These are phyloP conservation scores for Synchiropus splendidus DNA, from an alignment of 2,113 vertebrate species.

Conservation along the genomic window DNA sequence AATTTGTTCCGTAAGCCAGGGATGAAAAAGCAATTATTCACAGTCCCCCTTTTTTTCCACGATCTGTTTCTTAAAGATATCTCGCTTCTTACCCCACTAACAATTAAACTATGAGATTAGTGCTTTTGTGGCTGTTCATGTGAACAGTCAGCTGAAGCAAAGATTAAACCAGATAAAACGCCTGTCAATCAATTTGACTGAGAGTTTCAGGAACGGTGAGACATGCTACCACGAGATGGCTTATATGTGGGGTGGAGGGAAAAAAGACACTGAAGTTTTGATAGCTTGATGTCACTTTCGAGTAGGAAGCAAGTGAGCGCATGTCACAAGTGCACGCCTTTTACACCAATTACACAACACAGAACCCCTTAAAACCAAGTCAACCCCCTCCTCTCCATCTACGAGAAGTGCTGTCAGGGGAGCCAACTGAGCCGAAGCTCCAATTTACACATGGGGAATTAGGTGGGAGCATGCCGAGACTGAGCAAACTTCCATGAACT, in stretches of 20 bases:
- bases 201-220: constrained; percentile 15
- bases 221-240: constrained; percentile 1
- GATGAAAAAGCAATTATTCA: constrained; percentile 72
- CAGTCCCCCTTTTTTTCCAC: constrained; percentile 53
- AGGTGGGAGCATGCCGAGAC: constrained; percentile 49
- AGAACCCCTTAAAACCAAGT: constrained; percentile 20
- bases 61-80: constrained; percentile 71
- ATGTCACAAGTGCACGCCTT: constrained; percentile 46
- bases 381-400: constrained; percentile 11
- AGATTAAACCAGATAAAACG: constrained; percentile 34
- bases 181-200: constrained; percentile 47
- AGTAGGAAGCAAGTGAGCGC: constrained; percentile 16
- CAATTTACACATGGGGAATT: constrained; percentile 62
- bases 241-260: constrained; percentile 10
- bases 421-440: constrained; percentile 42
- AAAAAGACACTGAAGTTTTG: constrained; percentile 44
- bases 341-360: constrained; percentile 60
- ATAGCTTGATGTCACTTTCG: constrained; percentile 49
- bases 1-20: constrained; percentile 66
- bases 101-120: constrained; percentile 60
- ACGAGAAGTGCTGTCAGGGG: constrained; percentile 38
- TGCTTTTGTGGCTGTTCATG: constrained; percentile 31
- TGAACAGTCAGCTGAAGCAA: constrained; percentile 22
- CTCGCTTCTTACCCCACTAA: constrained; percentile 33
- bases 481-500: constrained; percentile 27